Evolutionary conservation across 30 jellyfish, hydroid and myxozoan genomes (phyloP).

Genomic region (Pelagia noctiluca): DNA sequence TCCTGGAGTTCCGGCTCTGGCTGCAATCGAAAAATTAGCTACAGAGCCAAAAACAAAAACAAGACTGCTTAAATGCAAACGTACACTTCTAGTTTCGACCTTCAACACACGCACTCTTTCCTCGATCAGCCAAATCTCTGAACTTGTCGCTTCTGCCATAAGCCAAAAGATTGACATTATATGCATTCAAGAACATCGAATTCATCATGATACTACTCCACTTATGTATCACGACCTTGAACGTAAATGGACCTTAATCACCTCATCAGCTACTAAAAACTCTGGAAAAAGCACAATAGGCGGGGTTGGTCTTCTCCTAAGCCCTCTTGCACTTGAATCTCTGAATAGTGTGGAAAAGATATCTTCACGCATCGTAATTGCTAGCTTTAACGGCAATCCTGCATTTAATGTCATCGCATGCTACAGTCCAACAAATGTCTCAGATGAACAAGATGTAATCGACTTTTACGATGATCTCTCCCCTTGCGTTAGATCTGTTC

Average conservation of each 20-base stretch:
- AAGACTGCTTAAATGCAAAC: not conserved
- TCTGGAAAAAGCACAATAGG: not conserved
- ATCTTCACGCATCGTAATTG: too few species aligned
- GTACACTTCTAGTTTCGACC: not conserved
- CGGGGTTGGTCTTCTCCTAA: too few species aligned
- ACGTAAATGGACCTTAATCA: not conserved
- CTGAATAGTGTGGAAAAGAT: too few species aligned
- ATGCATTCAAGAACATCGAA: constrained; percentile 17
- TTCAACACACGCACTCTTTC: constrained; percentile 8
- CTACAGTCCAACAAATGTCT: too few species aligned
- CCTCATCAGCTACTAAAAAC: constrained; percentile 16
- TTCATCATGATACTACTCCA: not conserved
- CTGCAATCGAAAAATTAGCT: constrained; percentile 55
- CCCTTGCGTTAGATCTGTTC: too few species aligned
- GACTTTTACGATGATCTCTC: too few species aligned
- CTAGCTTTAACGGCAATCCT: too few species aligned
- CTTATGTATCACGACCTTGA: not conserved
- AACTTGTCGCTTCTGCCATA: constrained; percentile 22
- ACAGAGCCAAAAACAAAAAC: constrained; percentile 7
- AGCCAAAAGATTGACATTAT: not conserved
- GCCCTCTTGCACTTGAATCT: too few species aligned
- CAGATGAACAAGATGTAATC: too few species aligned
- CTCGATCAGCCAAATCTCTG: not conserved
- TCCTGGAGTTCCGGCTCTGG: constrained; percentile 44
- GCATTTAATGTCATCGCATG: too few species aligned